Percentiles rank a stretch among this genome's conserved stretches.
phyloP scores from a whole-genome alignment of 2,113 vertebrate genomes.

The Gymnocephalus cernua region DNA sequence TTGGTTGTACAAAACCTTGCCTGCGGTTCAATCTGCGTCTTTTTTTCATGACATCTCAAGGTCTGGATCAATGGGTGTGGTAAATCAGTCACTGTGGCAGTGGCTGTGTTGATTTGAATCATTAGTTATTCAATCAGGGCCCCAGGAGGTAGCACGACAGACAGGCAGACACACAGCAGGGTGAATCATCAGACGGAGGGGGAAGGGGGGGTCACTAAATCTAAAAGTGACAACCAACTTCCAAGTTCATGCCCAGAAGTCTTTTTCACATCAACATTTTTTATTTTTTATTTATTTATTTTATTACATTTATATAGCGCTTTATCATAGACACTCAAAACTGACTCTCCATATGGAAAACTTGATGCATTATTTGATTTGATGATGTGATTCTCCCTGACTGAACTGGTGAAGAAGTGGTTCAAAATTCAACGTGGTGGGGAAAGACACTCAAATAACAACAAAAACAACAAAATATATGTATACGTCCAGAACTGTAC shows the following conservation, averaged over 20 bases:
- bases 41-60: conserved; percentile 69
- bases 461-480: background rate
- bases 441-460: background rate
- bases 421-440: background rate
- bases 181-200: conserved; percentile 67
- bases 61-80: conserved; percentile 71
- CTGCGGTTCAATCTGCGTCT: conserved; percentile 32
- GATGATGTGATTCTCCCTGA: conserved; percentile 24
- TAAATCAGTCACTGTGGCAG: conserved; percentile 73
- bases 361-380: conserved; percentile 11
- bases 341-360: conserved; percentile 43
- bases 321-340: too few relatives aligned
- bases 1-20: conserved; percentile 49
- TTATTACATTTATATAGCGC: too few relatives aligned
- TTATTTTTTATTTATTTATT: too few relatives aligned
- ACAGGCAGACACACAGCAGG: conserved; percentile 43
- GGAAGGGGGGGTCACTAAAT: too few relatives aligned
- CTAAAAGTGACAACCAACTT: conserved; percentile 63
- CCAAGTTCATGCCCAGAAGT: conserved; percentile 41
- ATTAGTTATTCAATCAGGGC: conserved; percentile 80
- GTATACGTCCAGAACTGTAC: background rate
- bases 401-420: background rate
- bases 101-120: conserved; percentile 80
- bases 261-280: conserved; percentile 44
- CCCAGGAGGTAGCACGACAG: conserved; percentile 47